Percentiles rank a stretch among this genome's conserved stretches.
phyloP scores from a whole-genome alignment of 2,888 invertebrate species.

The Stomorhina lunata region DNA sequence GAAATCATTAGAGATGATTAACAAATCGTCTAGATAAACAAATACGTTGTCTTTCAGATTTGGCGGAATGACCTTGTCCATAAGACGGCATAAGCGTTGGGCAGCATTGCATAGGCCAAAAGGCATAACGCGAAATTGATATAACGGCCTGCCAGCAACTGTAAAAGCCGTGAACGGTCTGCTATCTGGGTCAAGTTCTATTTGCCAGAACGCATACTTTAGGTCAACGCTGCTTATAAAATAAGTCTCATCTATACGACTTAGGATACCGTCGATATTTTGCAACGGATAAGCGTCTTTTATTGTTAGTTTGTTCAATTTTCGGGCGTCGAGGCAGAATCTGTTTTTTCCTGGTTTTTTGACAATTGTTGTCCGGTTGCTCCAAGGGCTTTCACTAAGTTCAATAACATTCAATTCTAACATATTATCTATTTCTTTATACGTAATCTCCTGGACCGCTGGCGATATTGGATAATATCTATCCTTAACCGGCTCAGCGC shows the following conservation, averaged over 20 bases:
- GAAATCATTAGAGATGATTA: slow-evolving; percentile 23
- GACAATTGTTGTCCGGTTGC: no score
- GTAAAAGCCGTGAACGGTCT: not conserved
- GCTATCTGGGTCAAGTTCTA: not conserved
- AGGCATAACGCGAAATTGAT: slow-evolving; percentile 5
- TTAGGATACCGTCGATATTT: no score
- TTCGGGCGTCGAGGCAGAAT: no score
- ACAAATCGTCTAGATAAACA: slow-evolving; percentile 15
- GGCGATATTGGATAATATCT: not conserved
- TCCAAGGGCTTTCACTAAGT: slow-evolving; percentile 45
- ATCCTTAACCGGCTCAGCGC: no score
- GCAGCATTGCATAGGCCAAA: slow-evolving; percentile 13
- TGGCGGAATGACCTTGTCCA: slow-evolving; percentile 3
- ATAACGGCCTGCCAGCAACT: slow-evolving; percentile 12
- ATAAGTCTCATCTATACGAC: no score
- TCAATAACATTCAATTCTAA: slow-evolving; percentile 26
- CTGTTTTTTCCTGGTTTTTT: slow-evolving; percentile 30
- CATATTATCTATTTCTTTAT: slow-evolving; percentile 26
- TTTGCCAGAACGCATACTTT: no score
- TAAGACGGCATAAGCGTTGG: not conserved
- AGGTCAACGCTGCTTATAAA: no score
- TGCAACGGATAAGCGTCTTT: slow-evolving; percentile 19
- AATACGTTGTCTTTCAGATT: not conserved
- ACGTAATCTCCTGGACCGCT: slow-evolving; percentile 1
- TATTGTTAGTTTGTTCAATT: no score